Conservation (phyloP, 53 echinoderm and acorn worm species). For the Paracentrotus lividus region DNA sequence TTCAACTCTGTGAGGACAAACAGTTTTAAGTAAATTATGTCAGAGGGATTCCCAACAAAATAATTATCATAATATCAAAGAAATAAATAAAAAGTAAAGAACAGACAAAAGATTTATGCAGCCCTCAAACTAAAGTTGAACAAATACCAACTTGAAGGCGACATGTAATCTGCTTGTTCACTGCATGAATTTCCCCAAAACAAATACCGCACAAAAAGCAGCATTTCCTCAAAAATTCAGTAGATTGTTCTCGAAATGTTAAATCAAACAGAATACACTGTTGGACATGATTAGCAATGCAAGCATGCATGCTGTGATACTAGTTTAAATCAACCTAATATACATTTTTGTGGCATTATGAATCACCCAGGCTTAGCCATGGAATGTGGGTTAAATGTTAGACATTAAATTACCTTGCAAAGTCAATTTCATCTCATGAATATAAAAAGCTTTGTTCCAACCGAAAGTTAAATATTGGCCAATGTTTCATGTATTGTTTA, state of each 20-base stretch:
- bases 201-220: background rate
- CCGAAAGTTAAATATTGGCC: background rate
- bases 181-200: background rate
- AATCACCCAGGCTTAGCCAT: background rate
- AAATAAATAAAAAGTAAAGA: background rate
- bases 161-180: too few relatives aligned
- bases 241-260: background rate
- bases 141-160: background rate
- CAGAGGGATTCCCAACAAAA: background rate
- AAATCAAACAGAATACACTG: background rate
- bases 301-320: slow-evolving; percentile 33
- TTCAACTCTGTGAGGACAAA: background rate
- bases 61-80: background rate
- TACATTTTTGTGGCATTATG: slow-evolving; percentile 35
- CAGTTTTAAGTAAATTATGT: background rate
- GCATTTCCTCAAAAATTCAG: background rate
- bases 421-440: background rate
- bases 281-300: slow-evolving; percentile 10
- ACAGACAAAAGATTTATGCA: too few relatives aligned
- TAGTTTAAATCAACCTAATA: background rate
- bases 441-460: background rate
- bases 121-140: background rate
- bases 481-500: background rate
- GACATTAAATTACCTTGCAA: background rate
- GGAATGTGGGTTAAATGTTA: background rate